phyloP scores from a whole-genome alignment of 2,797 vertebrate genomes.

The Thalassophryne amazonica region DNA sequence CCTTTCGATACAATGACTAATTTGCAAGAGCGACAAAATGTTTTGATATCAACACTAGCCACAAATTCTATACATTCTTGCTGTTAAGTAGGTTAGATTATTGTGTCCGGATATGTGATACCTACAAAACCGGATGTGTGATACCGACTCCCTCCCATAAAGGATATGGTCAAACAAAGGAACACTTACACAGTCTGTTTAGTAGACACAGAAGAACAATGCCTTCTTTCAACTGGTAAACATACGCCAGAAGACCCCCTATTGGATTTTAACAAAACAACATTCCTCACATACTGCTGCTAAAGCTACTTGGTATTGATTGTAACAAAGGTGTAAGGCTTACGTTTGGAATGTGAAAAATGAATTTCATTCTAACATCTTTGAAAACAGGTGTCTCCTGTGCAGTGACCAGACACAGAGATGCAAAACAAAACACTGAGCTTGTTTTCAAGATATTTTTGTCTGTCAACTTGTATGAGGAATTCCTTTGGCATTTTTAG shows the following conservation, averaged over 20 bases:
- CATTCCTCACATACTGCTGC: slow-evolving; percentile 40
- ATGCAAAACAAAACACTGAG: no score
- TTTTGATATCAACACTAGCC: no score
- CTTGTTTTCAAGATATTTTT: no score
- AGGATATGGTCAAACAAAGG: slow-evolving; percentile 73
- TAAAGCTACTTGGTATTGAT: neutral
- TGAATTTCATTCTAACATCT: no score
- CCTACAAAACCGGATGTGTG: slow-evolving; percentile 37
- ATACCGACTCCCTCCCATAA: slow-evolving; percentile 44
- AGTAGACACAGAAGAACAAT: slow-evolving; percentile 58
- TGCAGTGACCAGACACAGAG: no score
- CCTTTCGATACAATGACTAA: neutral
- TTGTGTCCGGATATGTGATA: slow-evolving; percentile 26
- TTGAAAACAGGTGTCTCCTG: no score
- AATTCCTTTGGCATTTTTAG: no score
- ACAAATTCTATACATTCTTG: no score
- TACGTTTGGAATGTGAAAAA: no score
- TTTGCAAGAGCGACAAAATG: no score
- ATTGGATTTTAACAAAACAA: slow-evolving; percentile 42
- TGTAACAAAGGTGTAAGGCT: neutral
- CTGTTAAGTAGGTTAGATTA: slow-evolving; percentile 26
- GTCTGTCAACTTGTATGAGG: no score
- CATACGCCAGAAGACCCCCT: slow-evolving; percentile 43
- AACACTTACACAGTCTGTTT: slow-evolving; percentile 55
- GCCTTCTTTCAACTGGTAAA: slow-evolving; percentile 42